Percentiles rank a stretch among this genome's conserved stretches.
Evolutionary conservation across 2,888 invertebrate species (phyloP).

Genomic region (Ectemnius continuus): DNA sequence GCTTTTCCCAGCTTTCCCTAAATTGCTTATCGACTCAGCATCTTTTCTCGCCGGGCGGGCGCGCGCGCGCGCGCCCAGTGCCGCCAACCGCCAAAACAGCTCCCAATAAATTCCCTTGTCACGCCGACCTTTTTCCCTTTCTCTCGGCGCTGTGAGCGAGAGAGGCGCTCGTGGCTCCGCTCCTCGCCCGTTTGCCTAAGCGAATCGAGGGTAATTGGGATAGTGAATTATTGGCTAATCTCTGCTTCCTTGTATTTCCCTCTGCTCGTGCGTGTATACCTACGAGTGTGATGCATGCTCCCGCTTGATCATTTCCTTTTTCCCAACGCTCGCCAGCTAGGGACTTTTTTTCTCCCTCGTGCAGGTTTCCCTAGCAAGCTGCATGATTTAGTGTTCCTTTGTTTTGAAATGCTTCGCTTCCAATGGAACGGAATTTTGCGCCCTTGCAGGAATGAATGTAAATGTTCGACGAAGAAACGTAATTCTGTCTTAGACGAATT

Average conservation of each 20-base stretch:
- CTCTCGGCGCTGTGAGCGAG: too few species aligned
- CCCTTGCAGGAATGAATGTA: too few species aligned
- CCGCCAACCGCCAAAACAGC: slow-evolving; percentile 22
- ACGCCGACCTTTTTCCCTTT: not conserved
- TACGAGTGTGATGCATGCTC: too few species aligned
- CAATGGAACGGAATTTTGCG: too few species aligned
- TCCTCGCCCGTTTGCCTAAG: not conserved
- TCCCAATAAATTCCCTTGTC: slow-evolving; percentile 27
- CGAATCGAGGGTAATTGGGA: slow-evolving; percentile 1
- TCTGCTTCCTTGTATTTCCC: not conserved
- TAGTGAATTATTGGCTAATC: slow-evolving; percentile 5
- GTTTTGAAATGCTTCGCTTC: too few species aligned
- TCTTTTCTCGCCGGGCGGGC: slow-evolving; percentile 43
- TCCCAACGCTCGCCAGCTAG: too few species aligned
- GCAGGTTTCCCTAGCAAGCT: too few species aligned
- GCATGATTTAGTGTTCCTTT: too few species aligned
- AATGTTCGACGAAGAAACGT: too few species aligned
- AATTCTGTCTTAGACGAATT: too few species aligned
- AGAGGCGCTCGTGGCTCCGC: not conserved
- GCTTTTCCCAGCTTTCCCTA: slow-evolving; percentile 30
- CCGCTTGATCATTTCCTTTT: too few species aligned
- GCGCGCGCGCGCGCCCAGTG: not conserved
- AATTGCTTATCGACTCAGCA: slow-evolving; percentile 58
- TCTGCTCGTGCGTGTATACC: not conserved
- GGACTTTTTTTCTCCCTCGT: too few species aligned